Evolutionary conservation across 2,797 vertebrate species (phyloP), one percentile per base, ranked within the genome.

Genomic region (Hydrocynus forskahlii): DNA sequence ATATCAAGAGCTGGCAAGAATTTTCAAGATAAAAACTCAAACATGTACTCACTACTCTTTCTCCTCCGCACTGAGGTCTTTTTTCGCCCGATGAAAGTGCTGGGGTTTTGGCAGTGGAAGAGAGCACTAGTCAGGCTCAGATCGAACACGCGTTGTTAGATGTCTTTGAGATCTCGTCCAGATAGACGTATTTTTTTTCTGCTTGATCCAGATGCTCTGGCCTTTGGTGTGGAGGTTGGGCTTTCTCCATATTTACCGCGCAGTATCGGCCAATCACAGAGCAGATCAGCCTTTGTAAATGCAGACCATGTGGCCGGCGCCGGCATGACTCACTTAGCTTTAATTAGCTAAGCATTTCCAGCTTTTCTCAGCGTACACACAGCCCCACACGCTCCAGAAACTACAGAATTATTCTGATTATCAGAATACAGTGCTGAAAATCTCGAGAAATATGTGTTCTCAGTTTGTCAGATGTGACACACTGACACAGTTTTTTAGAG

Each of bases 271-370:
- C 78, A 83, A 82, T 82, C 74, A 52, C 59, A 67, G 71, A 29
- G 12, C 70, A 76, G 73, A 77, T 67, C 77, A 54, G 74, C 62
- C 62, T 75, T 78, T 71, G 40, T 9, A 57, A 75, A 81, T 74
- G 63, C 59, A 25, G 78, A 25, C 80, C 63, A 85, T 84, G 84
- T 84, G 82, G 60, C 69, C 35, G 78, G 81, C 81, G 62, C 71
- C 75, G 29, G 8, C 29, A 7, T 84, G 76, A 86, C 59, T 84
- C 82, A 78, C 74, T 80, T 59, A 12, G 67, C 77, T 52, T 67
- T 86, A 73, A 86, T 82, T 84, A 71, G 78, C 66, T 83, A 86
- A 84, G 67, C 48, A 48, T 72, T 88, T 85, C 84, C 85, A 81
- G 67, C 29, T 66, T 16, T 4, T 55, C 25, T 17, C 69, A 76